A percentile compares a stretch with the other conserved stretches of the same genome.
phyloP scores from a whole-genome alignment of 2,888 invertebrate genomes.

The Lasioglossum calceatum region DNA sequence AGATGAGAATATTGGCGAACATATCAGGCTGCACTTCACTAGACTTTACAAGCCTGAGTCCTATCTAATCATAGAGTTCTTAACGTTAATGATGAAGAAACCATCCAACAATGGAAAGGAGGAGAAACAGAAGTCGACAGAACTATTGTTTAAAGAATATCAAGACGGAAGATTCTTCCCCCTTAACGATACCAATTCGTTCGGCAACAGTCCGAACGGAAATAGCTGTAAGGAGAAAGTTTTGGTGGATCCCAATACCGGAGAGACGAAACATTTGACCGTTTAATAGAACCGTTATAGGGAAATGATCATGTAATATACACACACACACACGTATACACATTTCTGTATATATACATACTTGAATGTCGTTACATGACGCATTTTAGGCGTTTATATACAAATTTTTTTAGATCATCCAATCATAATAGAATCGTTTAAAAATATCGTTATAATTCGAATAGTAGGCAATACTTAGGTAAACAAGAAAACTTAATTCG shows the following conservation, averaged over 20 bases:
- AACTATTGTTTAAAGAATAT: conserved; percentile 78
- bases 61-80: conserved; percentile 78
- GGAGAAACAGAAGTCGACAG: conserved; percentile 68
- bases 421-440: background rate
- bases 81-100: conserved; percentile 76
- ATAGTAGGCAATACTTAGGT: conserved; percentile 9
- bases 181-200: conserved; percentile 59
- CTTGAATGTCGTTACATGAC: conserved; percentile 15
- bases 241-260: conserved; percentile 80
- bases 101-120: conserved; percentile 62
- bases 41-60: conserved; percentile 81
- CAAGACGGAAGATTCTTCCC: conserved; percentile 78
- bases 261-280: conserved; percentile 75
- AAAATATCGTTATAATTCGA: background rate
- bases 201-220: conserved; percentile 51
- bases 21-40: conserved; percentile 79
- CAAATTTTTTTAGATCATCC: conserved; percentile 20
- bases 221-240: conserved; percentile 75
- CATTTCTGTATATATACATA: conserved; percentile 53
- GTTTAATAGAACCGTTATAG: conserved; percentile 28
- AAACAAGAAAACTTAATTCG: background rate
- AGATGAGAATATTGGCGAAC: conserved; percentile 80
- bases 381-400: conserved; percentile 35
- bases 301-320: conserved; percentile 17
- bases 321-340: background rate